These are phyloP conservation scores for Apamea crenata DNA, from an alignment of 2,888 invertebrate genomes.

Conservation along the genomic window DNA sequence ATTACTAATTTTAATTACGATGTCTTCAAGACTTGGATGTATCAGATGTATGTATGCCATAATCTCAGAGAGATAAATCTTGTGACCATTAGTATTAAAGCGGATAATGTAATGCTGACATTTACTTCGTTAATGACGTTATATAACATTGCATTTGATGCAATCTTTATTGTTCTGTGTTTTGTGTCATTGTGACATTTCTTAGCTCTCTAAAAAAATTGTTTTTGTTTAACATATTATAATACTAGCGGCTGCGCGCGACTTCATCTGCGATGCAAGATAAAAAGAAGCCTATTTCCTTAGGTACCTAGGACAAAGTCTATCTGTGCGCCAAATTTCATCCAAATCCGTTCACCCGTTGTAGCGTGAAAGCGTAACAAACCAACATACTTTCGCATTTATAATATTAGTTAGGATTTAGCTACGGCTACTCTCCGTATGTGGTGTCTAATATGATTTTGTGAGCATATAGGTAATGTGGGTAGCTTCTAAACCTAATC, in stretches of 20 bases:
- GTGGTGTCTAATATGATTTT: slow-evolving; percentile 1
- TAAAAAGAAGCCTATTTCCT: no score
- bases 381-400: neutral
- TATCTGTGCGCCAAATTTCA: no score
- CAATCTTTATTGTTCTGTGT: slow-evolving; percentile 19
- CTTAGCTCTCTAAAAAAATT: neutral
- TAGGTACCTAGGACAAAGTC: no score
- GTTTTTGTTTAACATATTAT: no score
- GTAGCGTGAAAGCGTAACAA: no score
- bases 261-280: no score
- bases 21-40: slow-evolving; percentile 18
- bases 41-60: slow-evolving; percentile 23
- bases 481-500: neutral
- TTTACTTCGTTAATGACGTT: slow-evolving; percentile 42
- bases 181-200: slow-evolving; percentile 30
- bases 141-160: slow-evolving; percentile 24
- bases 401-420: slow-evolving; percentile 7
- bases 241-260: no score
- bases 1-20: slow-evolving; percentile 36
- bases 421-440: neutral
- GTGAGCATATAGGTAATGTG: neutral
- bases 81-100: slow-evolving; percentile 25
- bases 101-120: slow-evolving; percentile 22
- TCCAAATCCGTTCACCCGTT: no score
- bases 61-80: slow-evolving; percentile 43